Conservation (phyloP, 1,140 invertebrate genomes). For the Trialeurodes vaporariorum region DNA sequence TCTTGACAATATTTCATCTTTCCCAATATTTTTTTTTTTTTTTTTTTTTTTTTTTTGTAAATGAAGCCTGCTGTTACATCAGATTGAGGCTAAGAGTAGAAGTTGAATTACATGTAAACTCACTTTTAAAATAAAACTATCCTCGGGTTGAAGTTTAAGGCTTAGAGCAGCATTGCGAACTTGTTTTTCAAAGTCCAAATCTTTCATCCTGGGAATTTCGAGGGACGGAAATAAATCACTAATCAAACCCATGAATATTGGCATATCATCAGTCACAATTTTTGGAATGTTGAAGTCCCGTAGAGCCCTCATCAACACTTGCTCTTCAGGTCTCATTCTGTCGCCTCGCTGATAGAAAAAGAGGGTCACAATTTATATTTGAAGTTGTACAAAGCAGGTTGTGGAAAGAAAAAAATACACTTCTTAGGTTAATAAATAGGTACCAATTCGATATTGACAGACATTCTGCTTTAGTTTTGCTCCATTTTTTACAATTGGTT, state of each 20-base stretch:
- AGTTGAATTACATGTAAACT: constrained; percentile 11
- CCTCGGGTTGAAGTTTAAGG: constrained; percentile 79
- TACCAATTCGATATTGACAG: too few relatives aligned
- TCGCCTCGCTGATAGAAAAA: constrained; percentile 42
- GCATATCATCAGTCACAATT: constrained; percentile 79
- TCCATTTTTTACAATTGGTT: too few relatives aligned
- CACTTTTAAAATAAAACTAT: constrained; percentile 73
- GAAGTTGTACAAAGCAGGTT: too few relatives aligned
- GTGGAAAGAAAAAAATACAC: too few relatives aligned
- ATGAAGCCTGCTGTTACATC: neutral
- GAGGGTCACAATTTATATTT: too few relatives aligned
- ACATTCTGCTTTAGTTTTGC: too few relatives aligned
- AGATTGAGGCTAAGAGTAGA: too few relatives aligned
- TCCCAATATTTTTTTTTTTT: too few relatives aligned
- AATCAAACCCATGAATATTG: constrained; percentile 84
- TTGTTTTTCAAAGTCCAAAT: constrained; percentile 70
- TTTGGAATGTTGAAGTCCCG: constrained; percentile 89
- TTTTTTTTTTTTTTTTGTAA: too few relatives aligned
- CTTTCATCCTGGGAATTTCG: constrained; percentile 71
- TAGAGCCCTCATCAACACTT: constrained; percentile 70
- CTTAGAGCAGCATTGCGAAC: constrained; percentile 65
- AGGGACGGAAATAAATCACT: constrained; percentile 81
- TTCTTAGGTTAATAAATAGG: too few relatives aligned
- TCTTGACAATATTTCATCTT: too few relatives aligned
- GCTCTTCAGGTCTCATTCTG: constrained; percentile 55